Base-by-base conservation (phyloP, 1,140 invertebrate species). In the Drosophila bocki region DNA sequence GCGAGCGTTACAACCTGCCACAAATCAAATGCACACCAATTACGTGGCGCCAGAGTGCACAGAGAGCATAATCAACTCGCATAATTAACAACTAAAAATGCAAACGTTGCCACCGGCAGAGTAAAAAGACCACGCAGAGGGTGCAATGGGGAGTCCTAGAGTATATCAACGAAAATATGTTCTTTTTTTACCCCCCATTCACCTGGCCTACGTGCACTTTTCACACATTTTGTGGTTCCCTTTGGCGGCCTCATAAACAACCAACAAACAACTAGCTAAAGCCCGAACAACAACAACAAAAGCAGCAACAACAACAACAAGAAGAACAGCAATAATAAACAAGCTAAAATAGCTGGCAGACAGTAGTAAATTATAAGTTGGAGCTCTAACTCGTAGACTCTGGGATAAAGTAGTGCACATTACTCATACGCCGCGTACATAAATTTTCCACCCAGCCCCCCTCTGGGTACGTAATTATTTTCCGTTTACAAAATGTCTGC, bases 41-140 rank as follows among this genome's bases (percentile, higher is more conserved):
- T 90, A 88, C 84, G 77, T 88, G 84, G 84, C 84, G 84, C 84
- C 84, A 90, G 61, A 82, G 72, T 76, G 85, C 85, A 65, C 77
- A 90, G 57, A 88, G 76, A 88, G 85, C 84, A 88, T 88, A 88
- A 88, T 88, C 84, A 88, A 88, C 85, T 81, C 67, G 85, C 84
- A 88, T 88, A 88, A 88, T 88, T 88, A 88, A 90, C 84, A 88
- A 84, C 84, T 88, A 88, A 88, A 88, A 88, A 88, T 84, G 85
- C 80, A 78, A 82, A 65, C 65, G 50, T 53, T 64, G 51, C 72
- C 69, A 72, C 59, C 11, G 19, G 53, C 60, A 33, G 74, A 47
- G 71, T 59, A 71, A 71, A 71, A 72, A 72, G 65, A 29, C 53
- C 42, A 41, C 26, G 39, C 33, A 41, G 26, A 45, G 32, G 26